Percentiles rank a stretch among this genome's conserved stretches.
Conservation (phyloP, 1,140 invertebrate species). For the Anthonomus grandis region DNA sequence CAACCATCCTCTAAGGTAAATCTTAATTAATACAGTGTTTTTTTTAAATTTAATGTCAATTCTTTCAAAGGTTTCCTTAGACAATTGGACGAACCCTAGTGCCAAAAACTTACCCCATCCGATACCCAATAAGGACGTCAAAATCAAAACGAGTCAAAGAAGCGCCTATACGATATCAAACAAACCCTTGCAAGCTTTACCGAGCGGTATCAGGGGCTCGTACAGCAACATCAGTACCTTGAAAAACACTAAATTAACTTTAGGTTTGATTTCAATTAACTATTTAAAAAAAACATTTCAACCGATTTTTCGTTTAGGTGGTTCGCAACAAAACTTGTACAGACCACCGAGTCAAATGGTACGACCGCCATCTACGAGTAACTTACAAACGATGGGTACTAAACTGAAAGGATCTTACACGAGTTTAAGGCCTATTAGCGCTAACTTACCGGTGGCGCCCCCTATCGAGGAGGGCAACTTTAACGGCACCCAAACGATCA, state of each 20-base stretch:
- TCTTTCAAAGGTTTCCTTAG: constrained; percentile 17
- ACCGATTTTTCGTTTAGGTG: not conserved
- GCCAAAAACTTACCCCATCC: constrained; percentile 16
- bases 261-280: constrained; percentile 4
- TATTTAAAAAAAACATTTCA: not conserved
- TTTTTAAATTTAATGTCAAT: not conserved
- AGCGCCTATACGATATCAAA: constrained; percentile 6
- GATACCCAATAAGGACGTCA: constrained; percentile 1
- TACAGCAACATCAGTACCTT: constrained; percentile 26
- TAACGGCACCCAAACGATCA: not conserved
- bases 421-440: constrained; percentile 38
- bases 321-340: constrained; percentile 18
- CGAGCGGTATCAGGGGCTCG: constrained; percentile 21
- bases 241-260: constrained; percentile 14
- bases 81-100: constrained; percentile 7
- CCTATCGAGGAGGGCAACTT: constrained; percentile 1
- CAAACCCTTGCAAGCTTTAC: constrained; percentile 22
- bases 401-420: constrained; percentile 41
- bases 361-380: constrained; percentile 21
- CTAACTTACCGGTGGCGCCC: constrained; percentile 36
- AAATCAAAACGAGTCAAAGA: constrained; percentile 16
- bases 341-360: constrained; percentile 4
- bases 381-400: constrained; percentile 37
- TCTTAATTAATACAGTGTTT: not conserved
- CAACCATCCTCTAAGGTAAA: constrained; percentile 15